These are phyloP conservation scores for Parnassius mnemosyne DNA, from an alignment of 2,888 invertebrate genomes.

Conservation along the genomic window DNA sequence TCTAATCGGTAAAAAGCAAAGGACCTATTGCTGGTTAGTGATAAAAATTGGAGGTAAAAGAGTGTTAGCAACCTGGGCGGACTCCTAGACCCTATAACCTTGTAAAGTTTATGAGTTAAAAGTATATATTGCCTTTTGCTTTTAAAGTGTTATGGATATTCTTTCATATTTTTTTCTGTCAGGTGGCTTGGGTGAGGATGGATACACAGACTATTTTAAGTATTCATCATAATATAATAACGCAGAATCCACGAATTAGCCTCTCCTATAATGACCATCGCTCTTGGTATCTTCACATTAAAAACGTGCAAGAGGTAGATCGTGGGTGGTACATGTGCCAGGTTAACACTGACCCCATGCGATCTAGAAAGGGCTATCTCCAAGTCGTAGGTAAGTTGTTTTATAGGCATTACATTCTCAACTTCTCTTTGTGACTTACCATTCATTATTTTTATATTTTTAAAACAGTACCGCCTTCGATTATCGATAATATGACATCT, in stretches of 20 bases:
- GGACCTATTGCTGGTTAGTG: too few relatives aligned
- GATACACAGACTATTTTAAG: conserved; percentile 96
- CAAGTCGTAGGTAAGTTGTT: conserved; percentile 91
- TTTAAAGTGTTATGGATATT: too few relatives aligned
- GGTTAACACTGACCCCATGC: conserved; percentile 96
- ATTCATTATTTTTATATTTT: too few relatives aligned
- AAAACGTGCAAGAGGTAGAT: conserved; percentile 92
- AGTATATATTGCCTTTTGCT: too few relatives aligned
- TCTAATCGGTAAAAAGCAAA: too few relatives aligned
- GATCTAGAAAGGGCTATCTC: conserved; percentile 91
- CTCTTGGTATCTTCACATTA: conserved; percentile 94
- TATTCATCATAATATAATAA: conserved; percentile 94
- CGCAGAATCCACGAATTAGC: conserved; percentile 93
- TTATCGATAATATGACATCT: conserved; percentile 93
- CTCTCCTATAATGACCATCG: conserved; percentile 93
- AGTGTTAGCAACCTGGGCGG: too few relatives aligned
- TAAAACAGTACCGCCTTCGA: conserved; percentile 92
- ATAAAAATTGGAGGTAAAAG: too few relatives aligned
- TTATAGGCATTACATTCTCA: too few relatives aligned
- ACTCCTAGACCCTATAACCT: too few relatives aligned
- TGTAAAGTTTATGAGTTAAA: too few relatives aligned
- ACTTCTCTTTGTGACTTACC: too few relatives aligned
- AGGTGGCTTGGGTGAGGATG: conserved; percentile 97
- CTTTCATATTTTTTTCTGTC: conserved; percentile 4
- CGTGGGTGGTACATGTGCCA: conserved; percentile 96